Percentiles rank a stretch among this genome's conserved stretches.
These are phyloP conservation scores for Potamarius usumacintae DNA, from an alignment of 2,113 vertebrate species.

Conservation along the genomic window DNA sequence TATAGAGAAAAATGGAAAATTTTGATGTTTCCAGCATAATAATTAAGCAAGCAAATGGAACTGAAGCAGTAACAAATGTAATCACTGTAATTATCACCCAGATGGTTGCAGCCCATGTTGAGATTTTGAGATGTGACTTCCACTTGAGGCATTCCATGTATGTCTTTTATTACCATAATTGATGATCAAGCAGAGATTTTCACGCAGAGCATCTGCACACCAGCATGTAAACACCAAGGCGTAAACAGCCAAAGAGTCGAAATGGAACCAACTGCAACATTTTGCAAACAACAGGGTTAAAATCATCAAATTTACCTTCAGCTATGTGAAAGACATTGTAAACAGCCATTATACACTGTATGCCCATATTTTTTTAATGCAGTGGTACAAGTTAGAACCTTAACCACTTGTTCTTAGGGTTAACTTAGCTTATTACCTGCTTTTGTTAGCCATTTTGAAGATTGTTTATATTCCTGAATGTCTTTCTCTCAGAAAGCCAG, in stretches of 20 bases:
- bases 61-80: conserved; percentile 24
- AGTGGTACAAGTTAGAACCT: background rate
- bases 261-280: background rate
- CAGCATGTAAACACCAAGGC: conserved; percentile 18
- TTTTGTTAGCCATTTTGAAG: background rate
- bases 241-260: background rate
- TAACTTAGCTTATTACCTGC: background rate
- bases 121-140: conserved; percentile 15
- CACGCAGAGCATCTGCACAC: conserved; percentile 16
- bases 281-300: background rate
- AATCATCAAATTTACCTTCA: background rate
- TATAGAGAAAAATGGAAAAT: background rate
- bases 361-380: background rate
- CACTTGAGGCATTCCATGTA: conserved; percentile 19
- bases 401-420: background rate
- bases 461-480: background rate
- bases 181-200: conserved; percentile 8
- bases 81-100: conserved; percentile 43
- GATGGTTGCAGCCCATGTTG: conserved; percentile 37
- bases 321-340: background rate
- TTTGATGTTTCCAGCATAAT: background rate
- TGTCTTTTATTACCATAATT: conserved; percentile 39
- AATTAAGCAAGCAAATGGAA: conserved; percentile 8
- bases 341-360: background rate
- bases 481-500: background rate